Evolutionary conservation across 2,888 invertebrate species (phyloP).

Genomic region (Microctonus hyperodae): DNA sequence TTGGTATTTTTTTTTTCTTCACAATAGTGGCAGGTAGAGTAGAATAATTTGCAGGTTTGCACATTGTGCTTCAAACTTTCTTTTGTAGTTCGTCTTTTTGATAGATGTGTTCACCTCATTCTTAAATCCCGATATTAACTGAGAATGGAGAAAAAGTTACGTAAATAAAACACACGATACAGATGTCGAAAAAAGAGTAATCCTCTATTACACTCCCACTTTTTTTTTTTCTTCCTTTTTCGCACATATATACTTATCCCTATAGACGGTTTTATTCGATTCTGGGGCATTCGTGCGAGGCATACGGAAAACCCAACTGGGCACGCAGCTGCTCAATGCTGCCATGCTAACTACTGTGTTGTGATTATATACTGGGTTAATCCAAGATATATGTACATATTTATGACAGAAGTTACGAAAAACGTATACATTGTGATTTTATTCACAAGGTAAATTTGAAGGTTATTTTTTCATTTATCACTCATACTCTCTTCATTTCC

Average conservation of each 20-base stretch:
- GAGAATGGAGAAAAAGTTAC: not conserved
- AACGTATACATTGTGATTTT: conserved; percentile 22
- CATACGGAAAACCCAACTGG: conserved; percentile 26
- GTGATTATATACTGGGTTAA: conserved; percentile 30
- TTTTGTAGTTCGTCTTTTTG: not conserved
- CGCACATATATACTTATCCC: not conserved
- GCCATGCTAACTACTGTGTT: conserved; percentile 6
- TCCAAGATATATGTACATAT: conserved; percentile 5
- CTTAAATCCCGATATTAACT: not conserved
- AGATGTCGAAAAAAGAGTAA: not conserved
- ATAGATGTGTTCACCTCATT: conserved; percentile 6
- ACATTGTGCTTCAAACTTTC: not conserved
- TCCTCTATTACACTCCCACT: not conserved
- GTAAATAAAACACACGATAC: not conserved
- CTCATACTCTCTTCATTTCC: not conserved
- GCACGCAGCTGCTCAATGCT: conserved; percentile 30
- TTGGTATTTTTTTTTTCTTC: not conserved
- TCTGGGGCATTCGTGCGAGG: conserved; percentile 23
- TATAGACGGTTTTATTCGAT: conserved; percentile 12
- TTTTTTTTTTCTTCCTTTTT: not conserved
- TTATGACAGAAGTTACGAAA: conserved; percentile 15
- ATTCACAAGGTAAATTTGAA: not conserved
- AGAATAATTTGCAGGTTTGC: conserved; percentile 15
- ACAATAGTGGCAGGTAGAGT: not conserved
- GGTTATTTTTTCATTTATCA: not conserved